Base-by-base conservation (phyloP, 1,140 invertebrate species). In the Drosophila subobscura region DNA sequence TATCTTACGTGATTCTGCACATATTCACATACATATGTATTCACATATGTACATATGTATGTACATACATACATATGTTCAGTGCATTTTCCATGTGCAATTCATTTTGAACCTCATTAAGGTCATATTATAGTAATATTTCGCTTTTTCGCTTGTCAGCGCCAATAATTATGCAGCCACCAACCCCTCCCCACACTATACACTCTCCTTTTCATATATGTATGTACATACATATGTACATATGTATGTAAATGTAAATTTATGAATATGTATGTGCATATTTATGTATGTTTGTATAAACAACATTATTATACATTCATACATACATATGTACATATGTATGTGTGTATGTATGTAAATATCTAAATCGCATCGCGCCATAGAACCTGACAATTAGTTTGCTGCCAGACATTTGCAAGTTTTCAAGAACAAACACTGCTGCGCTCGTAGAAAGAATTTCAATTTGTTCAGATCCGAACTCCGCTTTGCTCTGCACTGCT, bases 91-190 rank as follows among this genome's bases (percentile, higher is more conserved):
- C 33, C 33, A 37, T 12, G 33, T 54, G 71, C 72, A 88, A 86
- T 86, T 88, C 76, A 78, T 77, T 77, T 56, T 49, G 49, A 68
- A 72, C 73, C 83, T 88, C 81, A 88, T 86, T 86, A 88, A 86
- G 81, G 78, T 86, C 81, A 77, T 75, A 88, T 88, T 86, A 85
- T 78, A 65, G 55, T 58, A 70, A 65, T 78, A 80, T 67, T 41
- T 57, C 63, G 45, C 50, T 67, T 44, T 55, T 66, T 65, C 55
- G 60, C 60, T 55, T 54, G 65, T 52, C 61, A 45, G 77, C 83
- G 74, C 77, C 81, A 83, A 63, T 86, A 86, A 86, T 86, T 86
- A 81, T 86, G 74, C 81, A 78, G 66, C 67, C 45, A 53, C 64
- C 81, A 78, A 63, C 72, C 49, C 49, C 64, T 27, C 37, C 60